phyloP scores from a whole-genome alignment of 1,140 invertebrate genomes.

The Sarcophaga bullata region DNA sequence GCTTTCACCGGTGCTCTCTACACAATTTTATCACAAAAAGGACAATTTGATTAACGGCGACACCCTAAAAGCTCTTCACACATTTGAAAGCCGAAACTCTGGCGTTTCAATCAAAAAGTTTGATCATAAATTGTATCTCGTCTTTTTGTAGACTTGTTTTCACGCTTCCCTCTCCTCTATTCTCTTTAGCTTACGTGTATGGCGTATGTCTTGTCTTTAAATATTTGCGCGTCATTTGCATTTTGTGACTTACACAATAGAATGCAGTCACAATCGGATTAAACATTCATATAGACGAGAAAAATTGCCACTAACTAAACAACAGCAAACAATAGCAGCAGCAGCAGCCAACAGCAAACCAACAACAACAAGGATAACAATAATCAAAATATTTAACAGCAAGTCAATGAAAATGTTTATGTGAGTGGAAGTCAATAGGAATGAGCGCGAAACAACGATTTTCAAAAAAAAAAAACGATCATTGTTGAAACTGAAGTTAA shows the following conservation, averaged over 20 bases:
- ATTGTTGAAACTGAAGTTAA: background rate
- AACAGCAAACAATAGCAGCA: background rate
- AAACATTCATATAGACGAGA: constrained; percentile 18
- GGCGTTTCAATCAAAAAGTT: constrained; percentile 15
- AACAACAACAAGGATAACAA: background rate
- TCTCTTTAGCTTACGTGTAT: no score
- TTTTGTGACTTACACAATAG: constrained; percentile 8
- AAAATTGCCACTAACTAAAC: constrained; percentile 33
- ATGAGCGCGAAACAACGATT: no score
- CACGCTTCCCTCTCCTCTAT: no score
- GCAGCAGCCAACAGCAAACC: background rate
- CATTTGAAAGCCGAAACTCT: background rate
- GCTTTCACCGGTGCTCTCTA: no score
- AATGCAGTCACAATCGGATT: constrained; percentile 36
- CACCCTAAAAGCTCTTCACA: background rate
- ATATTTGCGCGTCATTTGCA: constrained; percentile 22
- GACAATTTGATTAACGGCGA: background rate
- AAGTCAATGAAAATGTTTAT: background rate
- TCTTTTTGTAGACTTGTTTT: no score
- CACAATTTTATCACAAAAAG: no score
- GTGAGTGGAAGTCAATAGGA: background rate
- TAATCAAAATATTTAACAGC: constrained; percentile 13
- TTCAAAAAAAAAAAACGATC: background rate
- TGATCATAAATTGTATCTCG: background rate
- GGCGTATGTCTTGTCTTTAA: background rate